Conservation (phyloP, 2,113 vertebrate genomes). For the Myocastor coypus region DNA sequence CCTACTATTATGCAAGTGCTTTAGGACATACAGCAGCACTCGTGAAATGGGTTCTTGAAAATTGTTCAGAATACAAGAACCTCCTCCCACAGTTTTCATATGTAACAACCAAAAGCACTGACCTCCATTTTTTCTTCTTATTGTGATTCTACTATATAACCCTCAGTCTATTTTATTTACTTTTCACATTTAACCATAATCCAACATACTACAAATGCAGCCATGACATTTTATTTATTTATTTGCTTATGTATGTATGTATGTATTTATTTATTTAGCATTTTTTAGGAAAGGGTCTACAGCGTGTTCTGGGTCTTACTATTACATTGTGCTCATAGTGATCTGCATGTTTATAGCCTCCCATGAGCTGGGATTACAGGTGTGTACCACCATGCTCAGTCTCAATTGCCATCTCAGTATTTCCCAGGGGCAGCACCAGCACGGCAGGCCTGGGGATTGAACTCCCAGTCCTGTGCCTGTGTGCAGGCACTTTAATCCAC, state of each 20-base stretch:
- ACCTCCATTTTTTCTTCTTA: conserved; percentile 5
- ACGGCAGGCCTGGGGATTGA: too few relatives aligned
- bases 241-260: neutral
- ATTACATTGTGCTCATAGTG: too few relatives aligned
- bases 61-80: neutral
- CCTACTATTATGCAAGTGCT: conserved; percentile 2
- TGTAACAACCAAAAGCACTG: neutral
- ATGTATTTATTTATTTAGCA: neutral
- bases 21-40: conserved; percentile 11
- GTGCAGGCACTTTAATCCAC: too few relatives aligned
- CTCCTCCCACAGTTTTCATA: conserved; percentile 13
- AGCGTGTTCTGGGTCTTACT: too few relatives aligned
- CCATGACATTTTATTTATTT: conserved; percentile 36
- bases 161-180: conserved; percentile 47
- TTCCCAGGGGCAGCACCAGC: too few relatives aligned
- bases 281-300: too few relatives aligned
- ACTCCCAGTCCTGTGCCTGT: too few relatives aligned
- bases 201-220: conserved; percentile 43
- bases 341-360: too few relatives aligned
- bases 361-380: too few relatives aligned
- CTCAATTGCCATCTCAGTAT: too few relatives aligned
- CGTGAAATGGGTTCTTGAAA: conserved; percentile 27
- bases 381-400: too few relatives aligned
- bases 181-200: conserved; percentile 67
- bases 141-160: conserved; percentile 12